Percentiles rank a stretch among this genome's conserved stretches.
These are phyloP conservation scores for Leuctra nigra DNA, from an alignment of 2,888 invertebrate species.

Conservation along the genomic window DNA sequence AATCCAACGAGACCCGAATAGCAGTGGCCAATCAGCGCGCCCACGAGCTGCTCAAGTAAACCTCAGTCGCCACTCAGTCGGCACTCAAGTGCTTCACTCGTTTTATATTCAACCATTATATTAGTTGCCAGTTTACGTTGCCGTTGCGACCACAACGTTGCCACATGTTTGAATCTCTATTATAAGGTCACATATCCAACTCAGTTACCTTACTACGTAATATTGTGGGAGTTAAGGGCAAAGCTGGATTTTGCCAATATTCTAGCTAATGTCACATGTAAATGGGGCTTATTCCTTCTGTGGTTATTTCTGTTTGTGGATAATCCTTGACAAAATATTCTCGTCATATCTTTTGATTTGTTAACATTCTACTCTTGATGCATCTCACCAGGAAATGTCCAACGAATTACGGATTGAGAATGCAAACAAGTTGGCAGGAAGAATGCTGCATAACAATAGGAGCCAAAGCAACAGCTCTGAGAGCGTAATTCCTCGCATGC, in stretches of 20 bases:
- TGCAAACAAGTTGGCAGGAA: constrained; percentile 16
- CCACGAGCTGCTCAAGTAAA: constrained; percentile 90
- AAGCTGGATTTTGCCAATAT: constrained; percentile 4
- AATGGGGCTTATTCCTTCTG: background rate
- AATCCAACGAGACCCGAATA: constrained; percentile 94
- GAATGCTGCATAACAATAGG: background rate
- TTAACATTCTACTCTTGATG: constrained; percentile 13
- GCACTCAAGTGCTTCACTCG: constrained; percentile 26
- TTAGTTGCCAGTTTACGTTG: constrained; percentile 16
- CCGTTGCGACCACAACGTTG: background rate
- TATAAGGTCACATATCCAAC: too few relatives aligned
- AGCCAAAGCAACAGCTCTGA: background rate
- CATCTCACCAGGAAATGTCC: constrained; percentile 24
- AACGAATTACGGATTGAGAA: constrained; percentile 24
- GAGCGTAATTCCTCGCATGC: background rate
- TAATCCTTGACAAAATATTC: background rate
- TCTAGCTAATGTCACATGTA: too few relatives aligned
- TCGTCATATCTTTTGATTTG: background rate
- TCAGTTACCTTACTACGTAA: too few relatives aligned
- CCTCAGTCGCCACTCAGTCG: constrained; percentile 15
- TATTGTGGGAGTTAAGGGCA: too few relatives aligned
- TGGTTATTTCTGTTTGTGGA: background rate
- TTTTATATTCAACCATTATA: constrained; percentile 22
- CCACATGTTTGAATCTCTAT: too few relatives aligned
- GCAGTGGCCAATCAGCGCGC: constrained; percentile 95